A percentile compares a stretch with the other conserved stretches of the same genome.
These are phyloP conservation scores for Himantopus leucocephalus DNA, from an alignment of 2,113 vertebrate genomes.

Conservation along the genomic window DNA sequence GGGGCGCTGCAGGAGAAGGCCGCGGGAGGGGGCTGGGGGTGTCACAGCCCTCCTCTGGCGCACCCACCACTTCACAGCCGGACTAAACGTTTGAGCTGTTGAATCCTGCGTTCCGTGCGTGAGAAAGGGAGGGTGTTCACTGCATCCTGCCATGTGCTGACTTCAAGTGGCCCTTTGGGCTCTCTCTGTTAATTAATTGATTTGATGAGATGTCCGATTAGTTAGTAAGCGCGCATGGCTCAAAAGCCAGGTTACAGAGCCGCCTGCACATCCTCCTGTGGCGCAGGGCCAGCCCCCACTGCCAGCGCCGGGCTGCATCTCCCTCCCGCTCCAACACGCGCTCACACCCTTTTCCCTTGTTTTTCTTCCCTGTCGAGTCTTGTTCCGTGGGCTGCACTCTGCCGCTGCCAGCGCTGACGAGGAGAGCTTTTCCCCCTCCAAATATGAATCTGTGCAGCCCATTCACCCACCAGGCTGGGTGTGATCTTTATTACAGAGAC, in stretches of 20 bases:
- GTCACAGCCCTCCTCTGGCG: no score
- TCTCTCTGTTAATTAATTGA: neutral
- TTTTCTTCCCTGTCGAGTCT: neutral
- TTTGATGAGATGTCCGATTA: neutral
- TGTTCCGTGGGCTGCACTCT: neutral
- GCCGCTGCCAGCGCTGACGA: neutral
- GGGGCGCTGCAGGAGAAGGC: neutral
- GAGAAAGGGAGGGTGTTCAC: neutral
- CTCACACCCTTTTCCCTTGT: neutral
- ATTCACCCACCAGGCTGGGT: neutral
- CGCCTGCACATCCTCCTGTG: neutral
- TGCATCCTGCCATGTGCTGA: neutral
- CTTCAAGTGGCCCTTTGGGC: neutral
- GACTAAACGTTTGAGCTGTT: accelerated
- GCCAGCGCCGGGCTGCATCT: neutral
- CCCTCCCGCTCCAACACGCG: accelerated
- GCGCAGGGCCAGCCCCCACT: neutral
- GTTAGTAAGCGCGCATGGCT: neutral
- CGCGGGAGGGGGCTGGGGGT: accelerated
- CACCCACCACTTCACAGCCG: neutral
- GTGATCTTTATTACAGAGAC: neutral
- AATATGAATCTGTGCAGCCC: neutral
- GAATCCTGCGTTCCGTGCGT: neutral
- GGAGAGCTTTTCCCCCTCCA: neutral
- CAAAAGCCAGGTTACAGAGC: neutral